Conservation (phyloP, 2,797 vertebrate species). For the Neoniphon sammara region DNA sequence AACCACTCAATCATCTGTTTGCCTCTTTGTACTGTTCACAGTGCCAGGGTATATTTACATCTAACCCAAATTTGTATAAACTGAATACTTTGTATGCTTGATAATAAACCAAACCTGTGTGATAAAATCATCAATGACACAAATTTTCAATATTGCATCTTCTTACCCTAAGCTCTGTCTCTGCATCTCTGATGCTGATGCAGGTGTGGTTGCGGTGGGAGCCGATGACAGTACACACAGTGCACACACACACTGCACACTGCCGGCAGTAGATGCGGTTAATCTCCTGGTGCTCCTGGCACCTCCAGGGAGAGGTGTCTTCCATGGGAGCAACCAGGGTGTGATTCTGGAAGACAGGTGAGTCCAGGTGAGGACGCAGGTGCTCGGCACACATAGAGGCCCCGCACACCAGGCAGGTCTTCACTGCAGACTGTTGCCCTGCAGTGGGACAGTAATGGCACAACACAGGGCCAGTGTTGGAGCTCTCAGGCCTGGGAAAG, state of each 20-base stretch:
- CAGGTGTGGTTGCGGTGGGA: slow-evolving; percentile 80
- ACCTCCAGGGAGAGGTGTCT: slow-evolving; percentile 83
- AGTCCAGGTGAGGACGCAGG: slow-evolving; percentile 82
- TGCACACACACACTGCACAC: slow-evolving; percentile 83
- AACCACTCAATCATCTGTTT: background rate
- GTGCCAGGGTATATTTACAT: background rate
- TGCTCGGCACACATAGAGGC: slow-evolving; percentile 86
- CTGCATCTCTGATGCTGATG: slow-evolving; percentile 83
- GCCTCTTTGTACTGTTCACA: background rate
- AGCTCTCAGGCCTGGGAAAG: slow-evolving; percentile 4
- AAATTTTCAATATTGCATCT: background rate
- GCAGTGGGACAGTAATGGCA: slow-evolving; percentile 83
- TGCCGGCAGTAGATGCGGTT: slow-evolving; percentile 85
- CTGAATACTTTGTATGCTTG: background rate
- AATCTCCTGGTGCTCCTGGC: slow-evolving; percentile 86
- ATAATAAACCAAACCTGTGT: too few relatives aligned
- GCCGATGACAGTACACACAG: slow-evolving; percentile 83
- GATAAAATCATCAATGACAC: too few relatives aligned
- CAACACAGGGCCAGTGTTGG: slow-evolving; percentile 43
- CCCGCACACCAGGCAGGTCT: slow-evolving; percentile 85
- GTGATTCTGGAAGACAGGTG: slow-evolving; percentile 82
- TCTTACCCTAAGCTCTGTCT: slow-evolving; percentile 83
- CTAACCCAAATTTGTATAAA: background rate
- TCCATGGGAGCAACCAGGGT: slow-evolving; percentile 80
- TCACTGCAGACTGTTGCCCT: slow-evolving; percentile 74